Conservation (phyloP, 1,140 invertebrate species). For the Cyclina sinensis region DNA sequence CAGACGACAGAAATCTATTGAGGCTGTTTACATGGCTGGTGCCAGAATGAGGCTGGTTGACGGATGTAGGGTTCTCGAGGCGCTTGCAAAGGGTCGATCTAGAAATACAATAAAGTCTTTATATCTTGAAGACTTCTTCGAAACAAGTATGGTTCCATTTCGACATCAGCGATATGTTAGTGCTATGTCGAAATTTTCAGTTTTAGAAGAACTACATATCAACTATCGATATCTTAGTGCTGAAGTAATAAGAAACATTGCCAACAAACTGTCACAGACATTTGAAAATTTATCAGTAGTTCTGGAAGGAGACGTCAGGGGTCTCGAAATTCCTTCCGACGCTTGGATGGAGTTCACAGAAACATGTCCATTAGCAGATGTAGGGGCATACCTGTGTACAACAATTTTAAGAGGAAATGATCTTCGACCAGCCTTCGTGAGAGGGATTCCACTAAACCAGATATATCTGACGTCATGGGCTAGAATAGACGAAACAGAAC, state of each 20-base stretch:
- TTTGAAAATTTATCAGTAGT: constrained; percentile 69
- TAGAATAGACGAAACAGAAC: constrained; percentile 32
- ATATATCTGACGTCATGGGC: constrained; percentile 70
- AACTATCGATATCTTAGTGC: constrained; percentile 72
- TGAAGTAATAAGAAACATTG: constrained; percentile 63
- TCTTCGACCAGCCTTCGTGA: constrained; percentile 57
- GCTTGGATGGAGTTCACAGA: constrained; percentile 65
- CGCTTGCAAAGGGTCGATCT: constrained; percentile 63
- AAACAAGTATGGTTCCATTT: constrained; percentile 67
- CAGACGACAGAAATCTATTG: constrained; percentile 58
- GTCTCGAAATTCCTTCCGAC: constrained; percentile 60
- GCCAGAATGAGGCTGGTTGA: constrained; percentile 68
- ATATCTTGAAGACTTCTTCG: constrained; percentile 74
- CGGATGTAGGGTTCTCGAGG: constrained; percentile 72
- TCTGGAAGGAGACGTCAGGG: constrained; percentile 64
- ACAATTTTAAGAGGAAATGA: constrained; percentile 65
- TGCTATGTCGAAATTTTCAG: constrained; percentile 67
- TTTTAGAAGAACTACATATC: constrained; percentile 61
- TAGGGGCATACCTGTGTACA: constrained; percentile 69
- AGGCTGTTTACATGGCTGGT: constrained; percentile 64
- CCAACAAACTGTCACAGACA: constrained; percentile 26
- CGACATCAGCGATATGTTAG: constrained; percentile 50
- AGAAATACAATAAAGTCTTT: constrained; percentile 51
- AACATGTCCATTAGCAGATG: constrained; percentile 48
- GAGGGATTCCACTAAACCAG: constrained; percentile 66